These are phyloP conservation scores for Andrena minutula DNA, from an alignment of 2,888 invertebrate genomes.

Conservation along the genomic window DNA sequence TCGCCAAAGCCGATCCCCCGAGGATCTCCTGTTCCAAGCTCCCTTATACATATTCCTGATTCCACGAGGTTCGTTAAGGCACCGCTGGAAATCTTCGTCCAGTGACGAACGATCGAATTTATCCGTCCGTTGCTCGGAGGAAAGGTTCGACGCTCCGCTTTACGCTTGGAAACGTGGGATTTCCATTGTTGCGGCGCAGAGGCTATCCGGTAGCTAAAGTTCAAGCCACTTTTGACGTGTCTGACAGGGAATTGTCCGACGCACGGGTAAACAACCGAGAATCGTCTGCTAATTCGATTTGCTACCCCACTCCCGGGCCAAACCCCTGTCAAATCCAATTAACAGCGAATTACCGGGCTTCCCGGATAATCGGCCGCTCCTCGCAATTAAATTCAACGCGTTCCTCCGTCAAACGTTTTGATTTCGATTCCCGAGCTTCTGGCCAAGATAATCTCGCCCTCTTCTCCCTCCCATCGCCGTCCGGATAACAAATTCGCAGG, in stretches of 20 bases:
- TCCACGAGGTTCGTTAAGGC: slow-evolving; percentile 12
- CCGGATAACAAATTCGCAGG: too few species aligned
- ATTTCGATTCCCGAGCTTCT: slow-evolving; percentile 10
- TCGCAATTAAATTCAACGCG: slow-evolving; percentile 68
- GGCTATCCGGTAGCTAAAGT: slow-evolving; percentile 1
- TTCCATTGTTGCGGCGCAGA: neutral
- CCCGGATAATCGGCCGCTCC: slow-evolving; percentile 63
- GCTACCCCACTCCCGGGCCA: slow-evolving; percentile 30
- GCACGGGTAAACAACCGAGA: slow-evolving; percentile 73
- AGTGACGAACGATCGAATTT: slow-evolving; percentile 3
- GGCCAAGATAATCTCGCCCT: neutral
- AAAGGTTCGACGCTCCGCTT: slow-evolving; percentile 4
- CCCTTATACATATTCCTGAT: slow-evolving; percentile 11
- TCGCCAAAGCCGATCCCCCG: too few species aligned
- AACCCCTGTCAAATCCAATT: slow-evolving; percentile 71
- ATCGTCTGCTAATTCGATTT: slow-evolving; percentile 74
- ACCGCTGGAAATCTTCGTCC: neutral
- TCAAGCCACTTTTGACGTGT: slow-evolving; percentile 45
- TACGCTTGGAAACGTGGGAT: slow-evolving; percentile 18
- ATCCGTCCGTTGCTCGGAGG: slow-evolving; percentile 30
- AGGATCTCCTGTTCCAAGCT: neutral
- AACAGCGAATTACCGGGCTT: slow-evolving; percentile 68
- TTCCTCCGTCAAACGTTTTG: slow-evolving; percentile 49
- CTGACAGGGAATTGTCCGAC: slow-evolving; percentile 60
- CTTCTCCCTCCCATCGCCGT: too few species aligned